These are phyloP conservation scores for Tetraodon nigroviridis DNA, from an alignment of 2,113 vertebrate genomes.

Conservation along the genomic window DNA sequence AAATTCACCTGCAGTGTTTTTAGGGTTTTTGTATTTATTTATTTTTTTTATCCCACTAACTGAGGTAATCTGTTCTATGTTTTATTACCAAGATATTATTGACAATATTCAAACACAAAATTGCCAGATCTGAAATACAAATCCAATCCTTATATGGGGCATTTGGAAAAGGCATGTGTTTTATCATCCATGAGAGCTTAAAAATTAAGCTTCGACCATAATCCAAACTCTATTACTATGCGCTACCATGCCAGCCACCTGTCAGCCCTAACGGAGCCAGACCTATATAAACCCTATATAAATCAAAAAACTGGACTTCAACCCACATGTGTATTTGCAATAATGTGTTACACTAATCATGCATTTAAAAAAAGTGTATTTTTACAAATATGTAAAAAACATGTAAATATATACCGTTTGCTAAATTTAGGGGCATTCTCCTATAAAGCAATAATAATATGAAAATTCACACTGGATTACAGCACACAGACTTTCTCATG, in stretches of 20 bases:
- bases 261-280: constrained; percentile 56
- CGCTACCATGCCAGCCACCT: constrained; percentile 57
- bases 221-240: constrained; percentile 62
- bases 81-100: constrained; percentile 14
- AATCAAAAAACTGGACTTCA: constrained; percentile 59
- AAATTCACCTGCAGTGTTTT: constrained; percentile 39
- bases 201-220: constrained; percentile 64
- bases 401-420: background rate
- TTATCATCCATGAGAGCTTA: constrained; percentile 64
- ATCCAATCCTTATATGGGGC: constrained; percentile 35
- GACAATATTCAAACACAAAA: constrained; percentile 23
- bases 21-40: background rate
- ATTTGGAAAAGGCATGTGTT: constrained; percentile 66
- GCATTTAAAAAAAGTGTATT: background rate
- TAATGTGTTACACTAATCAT: constrained; percentile 19
- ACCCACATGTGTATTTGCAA: constrained; percentile 38
- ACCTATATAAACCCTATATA: constrained; percentile 52
- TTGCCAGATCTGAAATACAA: constrained; percentile 38
- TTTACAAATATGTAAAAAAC: too few relatives aligned
- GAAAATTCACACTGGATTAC: constrained; percentile 48
- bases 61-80: background rate
- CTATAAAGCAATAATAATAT: constrained; percentile 27
- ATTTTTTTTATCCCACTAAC: background rate
- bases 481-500: constrained; percentile 56
- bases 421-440: constrained; percentile 23